phyloP scores from a whole-genome alignment of 2,888 invertebrate genomes.

The Orthosia cruda region DNA sequence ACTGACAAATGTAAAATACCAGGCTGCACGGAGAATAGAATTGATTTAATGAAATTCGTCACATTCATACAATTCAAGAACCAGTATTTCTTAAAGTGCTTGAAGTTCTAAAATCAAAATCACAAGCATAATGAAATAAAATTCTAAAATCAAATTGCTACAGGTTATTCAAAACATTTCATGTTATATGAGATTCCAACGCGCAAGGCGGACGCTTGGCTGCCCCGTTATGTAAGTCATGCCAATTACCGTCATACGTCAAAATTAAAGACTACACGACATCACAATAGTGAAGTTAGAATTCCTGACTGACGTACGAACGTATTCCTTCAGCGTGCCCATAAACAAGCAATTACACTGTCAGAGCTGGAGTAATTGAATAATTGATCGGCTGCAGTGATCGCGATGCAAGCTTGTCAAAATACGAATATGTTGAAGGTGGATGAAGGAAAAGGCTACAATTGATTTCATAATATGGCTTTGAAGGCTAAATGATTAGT shows the following conservation, averaged over 20 bases:
- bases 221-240: slow-evolving; percentile 15
- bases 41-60: too few relatives aligned
- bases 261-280: too few relatives aligned
- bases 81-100: background rate
- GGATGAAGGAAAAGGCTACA: too few relatives aligned
- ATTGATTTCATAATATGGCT: too few relatives aligned
- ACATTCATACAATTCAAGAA: too few relatives aligned
- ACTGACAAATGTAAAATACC: too few relatives aligned
- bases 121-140: too few relatives aligned
- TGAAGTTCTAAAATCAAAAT: background rate
- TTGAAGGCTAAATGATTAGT: too few relatives aligned
- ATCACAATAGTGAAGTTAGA: slow-evolving; percentile 29
- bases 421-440: too few relatives aligned
- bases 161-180: background rate
- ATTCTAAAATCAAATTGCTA: background rate
- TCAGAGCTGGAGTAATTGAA: slow-evolving; percentile 32
- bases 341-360: slow-evolving; percentile 44
- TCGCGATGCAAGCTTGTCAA: too few relatives aligned
- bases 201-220: slow-evolving; percentile 18
- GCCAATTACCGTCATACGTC: slow-evolving; percentile 52
- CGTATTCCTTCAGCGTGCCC: slow-evolving; percentile 33
- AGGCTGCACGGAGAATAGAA: too few relatives aligned
- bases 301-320: slow-evolving; percentile 21
- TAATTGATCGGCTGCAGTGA: slow-evolving; percentile 41
- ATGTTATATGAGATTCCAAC: background rate